phyloP scores from a whole-genome alignment of 2,888 invertebrate species.

The Apodemia zela region DNA sequence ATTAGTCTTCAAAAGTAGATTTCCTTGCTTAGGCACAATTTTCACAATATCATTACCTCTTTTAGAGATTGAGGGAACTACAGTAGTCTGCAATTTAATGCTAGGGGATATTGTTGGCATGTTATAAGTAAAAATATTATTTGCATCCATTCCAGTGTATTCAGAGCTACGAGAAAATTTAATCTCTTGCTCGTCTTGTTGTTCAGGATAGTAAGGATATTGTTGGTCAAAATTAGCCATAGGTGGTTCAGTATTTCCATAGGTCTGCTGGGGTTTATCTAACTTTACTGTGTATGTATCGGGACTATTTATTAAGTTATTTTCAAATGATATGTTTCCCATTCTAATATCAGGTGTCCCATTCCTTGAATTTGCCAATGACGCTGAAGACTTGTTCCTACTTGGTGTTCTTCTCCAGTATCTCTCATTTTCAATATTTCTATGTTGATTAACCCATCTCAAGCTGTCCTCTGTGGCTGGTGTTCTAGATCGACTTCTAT shows the following conservation, averaged over 20 bases:
- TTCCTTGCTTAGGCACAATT: slow-evolving; percentile 60
- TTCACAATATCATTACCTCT: slow-evolving; percentile 55
- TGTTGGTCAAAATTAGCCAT: slow-evolving; percentile 56
- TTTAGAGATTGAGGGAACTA: slow-evolving; percentile 43
- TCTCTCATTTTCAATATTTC: slow-evolving; percentile 56
- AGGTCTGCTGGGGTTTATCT: slow-evolving; percentile 59
- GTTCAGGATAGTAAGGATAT: slow-evolving; percentile 59
- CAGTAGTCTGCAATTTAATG: slow-evolving; percentile 45
- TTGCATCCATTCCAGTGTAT: slow-evolving; percentile 55
- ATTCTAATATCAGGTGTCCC: slow-evolving; percentile 54
- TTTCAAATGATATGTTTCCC: slow-evolving; percentile 58
- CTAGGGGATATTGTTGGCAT: slow-evolving; percentile 45
- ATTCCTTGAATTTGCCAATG: slow-evolving; percentile 53
- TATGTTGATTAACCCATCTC: slow-evolving; percentile 53
- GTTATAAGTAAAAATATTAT: slow-evolving; percentile 50
- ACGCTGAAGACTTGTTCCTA: slow-evolving; percentile 48
- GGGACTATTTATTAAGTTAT: slow-evolving; percentile 42
- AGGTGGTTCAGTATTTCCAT: slow-evolving; percentile 39
- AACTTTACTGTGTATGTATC: slow-evolving; percentile 51
- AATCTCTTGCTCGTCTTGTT: slow-evolving; percentile 62
- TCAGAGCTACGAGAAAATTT: slow-evolving; percentile 70
- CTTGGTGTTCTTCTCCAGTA: slow-evolving; percentile 68
- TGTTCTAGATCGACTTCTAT: slow-evolving; percentile 62
- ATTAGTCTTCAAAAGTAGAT: slow-evolving; percentile 63
- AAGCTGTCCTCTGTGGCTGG: slow-evolving; percentile 57